Evolutionary conservation across 2,888 invertebrate genomes (phyloP), one percentile per base, ranked within the genome.

Genomic region (Hyposoter dolosus): DNA sequence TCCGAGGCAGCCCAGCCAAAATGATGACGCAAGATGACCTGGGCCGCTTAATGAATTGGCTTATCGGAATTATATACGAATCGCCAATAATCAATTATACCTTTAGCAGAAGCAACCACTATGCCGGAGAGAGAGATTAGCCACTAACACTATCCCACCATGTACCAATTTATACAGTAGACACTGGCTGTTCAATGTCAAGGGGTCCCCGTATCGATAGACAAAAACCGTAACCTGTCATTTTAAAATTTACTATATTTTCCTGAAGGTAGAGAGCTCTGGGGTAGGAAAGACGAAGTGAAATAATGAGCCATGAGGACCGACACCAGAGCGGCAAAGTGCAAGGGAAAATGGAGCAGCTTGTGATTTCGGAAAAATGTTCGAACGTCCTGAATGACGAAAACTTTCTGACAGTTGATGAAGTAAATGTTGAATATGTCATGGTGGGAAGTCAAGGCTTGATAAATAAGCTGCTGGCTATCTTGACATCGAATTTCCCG

Each of bases 81-180:
- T 91, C 83, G 89, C 87, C 89, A 88, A 91, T 91, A 91, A 91
- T 91, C 90, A 91, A 92, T 92, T 92, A 87, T 84, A 78, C 69
- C 63, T 50, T 78, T 56, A 71, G 82, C 69, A 80, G 80, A 84
- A 87, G 78, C 84, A 85, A 82, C 76, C 76, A 71, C 81, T 82
- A 65, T 85, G 79, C 74, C 56, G 68, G 68, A 43, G 84, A 74
- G 68, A 43, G 84, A 86, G 83, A 86, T 86, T 86, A 84, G 43
- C 74, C 80, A 71, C 68, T 23, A 77, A 74, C 35, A 45, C 32
- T 68, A 82, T 82, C 72, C 3, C 43, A 60, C 47, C 53, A 68
- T 53, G 35, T 43, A 53, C 47, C 28, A 45, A 45, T 65, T 32
- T 66, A 66, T 66, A 19, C n/a, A 35, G 9, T 32, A n/a, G 5